Percentiles rank a stretch among this genome's conserved stretches.
Evolutionary conservation across 2,888 invertebrate species (phyloP).

Genomic region (Teleiodes luculella): DNA sequence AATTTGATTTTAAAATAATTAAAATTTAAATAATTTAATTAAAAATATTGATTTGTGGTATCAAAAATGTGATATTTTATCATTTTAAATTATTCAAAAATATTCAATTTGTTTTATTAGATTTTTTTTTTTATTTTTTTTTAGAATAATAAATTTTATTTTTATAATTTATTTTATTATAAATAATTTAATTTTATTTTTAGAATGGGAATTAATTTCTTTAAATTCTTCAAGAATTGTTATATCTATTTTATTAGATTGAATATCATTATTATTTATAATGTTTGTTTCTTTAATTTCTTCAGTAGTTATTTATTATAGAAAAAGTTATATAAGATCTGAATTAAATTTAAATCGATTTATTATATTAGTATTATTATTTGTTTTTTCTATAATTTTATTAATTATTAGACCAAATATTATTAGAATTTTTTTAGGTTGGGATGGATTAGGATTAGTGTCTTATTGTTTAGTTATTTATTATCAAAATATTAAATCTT

Average conservation of each 20-base stretch:
- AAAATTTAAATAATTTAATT: conserved; percentile 80
- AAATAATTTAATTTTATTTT: conserved; percentile 64
- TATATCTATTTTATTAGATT: conserved; percentile 81
- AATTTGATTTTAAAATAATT: conserved; percentile 71
- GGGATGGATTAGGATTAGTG: conserved; percentile 84
- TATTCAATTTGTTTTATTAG: conserved; percentile 74
- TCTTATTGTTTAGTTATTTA: conserved; percentile 87
- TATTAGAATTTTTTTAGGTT: conserved; percentile 84
- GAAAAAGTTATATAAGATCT: conserved; percentile 79
- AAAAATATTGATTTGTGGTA: conserved; percentile 84
- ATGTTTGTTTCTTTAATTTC: conserved; percentile 83
- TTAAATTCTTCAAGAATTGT: conserved; percentile 68
- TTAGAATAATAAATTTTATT: conserved; percentile 59
- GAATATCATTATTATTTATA: conserved; percentile 81
- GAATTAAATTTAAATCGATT: conserved; percentile 81
- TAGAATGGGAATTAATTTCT: conserved; percentile 76
- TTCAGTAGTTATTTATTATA: conserved; percentile 81
- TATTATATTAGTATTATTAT: conserved; percentile 81
- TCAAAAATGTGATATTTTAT: conserved; percentile 73
- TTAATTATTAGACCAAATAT: conserved; percentile 84
- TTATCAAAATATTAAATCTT: conserved; percentile 83
- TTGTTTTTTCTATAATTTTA: conserved; percentile 83
- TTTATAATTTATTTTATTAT: conserved; percentile 67
- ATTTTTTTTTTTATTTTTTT: conserved; percentile 68
- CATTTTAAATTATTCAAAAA: conserved; percentile 73